These are phyloP conservation scores for Carcina quercana DNA, from an alignment of 2,888 invertebrate genomes.

Conservation along the genomic window DNA sequence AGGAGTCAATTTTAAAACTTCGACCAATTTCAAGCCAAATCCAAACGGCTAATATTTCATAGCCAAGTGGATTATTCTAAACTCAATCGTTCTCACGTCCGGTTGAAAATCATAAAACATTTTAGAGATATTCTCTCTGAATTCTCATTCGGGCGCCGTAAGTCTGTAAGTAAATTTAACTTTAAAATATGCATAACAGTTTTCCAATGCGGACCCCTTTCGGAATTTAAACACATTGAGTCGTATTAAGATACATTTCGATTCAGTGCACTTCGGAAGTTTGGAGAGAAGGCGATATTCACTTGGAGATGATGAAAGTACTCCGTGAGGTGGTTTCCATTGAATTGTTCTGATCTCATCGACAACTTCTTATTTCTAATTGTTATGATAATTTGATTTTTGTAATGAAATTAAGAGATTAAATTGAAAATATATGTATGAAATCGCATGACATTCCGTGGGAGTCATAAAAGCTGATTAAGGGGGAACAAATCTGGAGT, in stretches of 20 bases:
- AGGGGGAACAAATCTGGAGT: too few species aligned
- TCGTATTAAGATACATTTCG: constrained; percentile 70
- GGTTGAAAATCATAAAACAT: constrained; percentile 59
- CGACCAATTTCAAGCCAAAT: constrained; percentile 21
- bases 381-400: too few species aligned
- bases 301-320: too few species aligned
- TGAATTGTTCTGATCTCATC: too few species aligned
- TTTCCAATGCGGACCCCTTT: constrained; percentile 68
- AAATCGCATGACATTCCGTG: too few species aligned
- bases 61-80: constrained; percentile 37
- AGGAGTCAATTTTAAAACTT: too few species aligned
- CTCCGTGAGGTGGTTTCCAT: too few species aligned
- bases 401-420: too few species aligned
- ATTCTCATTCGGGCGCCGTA: constrained; percentile 47
- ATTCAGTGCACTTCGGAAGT: constrained; percentile 58
- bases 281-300: constrained; percentile 41
- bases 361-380: too few species aligned
- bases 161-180: constrained; percentile 67
- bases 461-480: too few species aligned
- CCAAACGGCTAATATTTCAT: constrained; percentile 32
- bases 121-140: constrained; percentile 55
- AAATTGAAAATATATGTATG: too few species aligned
- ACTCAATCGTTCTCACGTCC: constrained; percentile 49
- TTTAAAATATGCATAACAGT: constrained; percentile 75
- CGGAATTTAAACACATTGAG: constrained; percentile 67